Evolutionary conservation across 2,113 vertebrate genomes (phyloP).

Genomic region (Sigmodon hispidus): DNA sequence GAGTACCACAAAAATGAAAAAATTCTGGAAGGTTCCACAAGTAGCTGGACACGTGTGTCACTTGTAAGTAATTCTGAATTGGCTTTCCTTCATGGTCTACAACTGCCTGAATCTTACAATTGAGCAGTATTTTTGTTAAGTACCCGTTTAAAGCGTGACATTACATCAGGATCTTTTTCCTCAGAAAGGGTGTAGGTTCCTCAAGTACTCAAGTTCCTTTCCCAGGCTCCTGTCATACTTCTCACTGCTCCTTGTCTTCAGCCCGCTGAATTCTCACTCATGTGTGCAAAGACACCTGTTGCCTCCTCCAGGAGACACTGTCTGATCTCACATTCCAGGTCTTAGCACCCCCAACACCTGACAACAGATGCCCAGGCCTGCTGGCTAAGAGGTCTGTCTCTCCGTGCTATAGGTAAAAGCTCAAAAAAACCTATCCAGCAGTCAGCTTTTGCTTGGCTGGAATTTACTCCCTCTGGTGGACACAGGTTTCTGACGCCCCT

Average conservation of each 20-base stretch:
- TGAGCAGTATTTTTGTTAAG: neutral
- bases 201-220: neutral
- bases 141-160: neutral
- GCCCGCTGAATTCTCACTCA: neutral
- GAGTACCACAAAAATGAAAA: neutral
- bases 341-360: neutral
- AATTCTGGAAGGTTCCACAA: neutral
- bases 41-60: neutral
- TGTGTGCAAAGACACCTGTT: neutral
- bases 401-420: neutral
- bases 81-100: neutral
- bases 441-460: neutral
- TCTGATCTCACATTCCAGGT: neutral
- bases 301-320: neutral
- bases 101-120: neutral
- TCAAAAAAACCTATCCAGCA: neutral
- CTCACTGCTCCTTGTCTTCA: neutral
- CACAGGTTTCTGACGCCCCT: neutral
- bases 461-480: neutral
- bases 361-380: neutral
- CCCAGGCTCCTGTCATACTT: neutral
- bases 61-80: neutral
- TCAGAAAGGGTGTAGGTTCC: neutral
- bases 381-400: conserved; percentile 20
- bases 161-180: neutral